A percentile compares a stretch with the other conserved stretches of the same genome.
phyloP scores from a whole-genome alignment of 2,113 vertebrate species.

The Lophochroa leadbeateri region DNA sequence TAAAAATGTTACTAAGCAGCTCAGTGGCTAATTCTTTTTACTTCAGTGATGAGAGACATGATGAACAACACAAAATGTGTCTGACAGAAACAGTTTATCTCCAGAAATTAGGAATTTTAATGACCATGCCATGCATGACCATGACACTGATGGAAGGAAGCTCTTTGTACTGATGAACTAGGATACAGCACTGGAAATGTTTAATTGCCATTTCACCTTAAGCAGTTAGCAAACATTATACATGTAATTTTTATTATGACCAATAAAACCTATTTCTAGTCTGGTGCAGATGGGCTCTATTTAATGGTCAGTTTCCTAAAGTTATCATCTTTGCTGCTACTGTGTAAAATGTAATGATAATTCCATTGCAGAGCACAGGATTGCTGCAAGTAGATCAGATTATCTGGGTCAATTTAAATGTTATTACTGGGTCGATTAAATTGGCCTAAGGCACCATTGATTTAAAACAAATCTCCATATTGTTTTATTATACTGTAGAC shows the following conservation, averaged over 20 bases:
- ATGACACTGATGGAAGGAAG: neutral
- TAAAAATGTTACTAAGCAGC: neutral
- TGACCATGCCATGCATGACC: neutral
- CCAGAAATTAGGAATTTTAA: neutral
- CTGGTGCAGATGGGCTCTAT: neutral
- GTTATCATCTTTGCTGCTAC: neutral
- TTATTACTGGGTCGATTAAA: slow-evolving; percentile 19
- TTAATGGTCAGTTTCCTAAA: slow-evolving; percentile 41
- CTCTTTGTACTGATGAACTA: neutral
- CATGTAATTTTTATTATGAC: slow-evolving; percentile 24
- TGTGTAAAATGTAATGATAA: slow-evolving; percentile 9
- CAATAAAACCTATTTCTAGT: slow-evolving; percentile 29
- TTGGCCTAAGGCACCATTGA: neutral
- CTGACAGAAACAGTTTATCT: neutral
- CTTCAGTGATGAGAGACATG: neutral
- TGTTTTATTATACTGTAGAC: slow-evolving; percentile 1
- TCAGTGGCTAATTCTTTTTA: neutral
- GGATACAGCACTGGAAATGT: neutral
- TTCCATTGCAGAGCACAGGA: neutral
- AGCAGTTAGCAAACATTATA: neutral
- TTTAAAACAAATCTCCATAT: slow-evolving; percentile 23
- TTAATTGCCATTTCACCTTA: neutral
- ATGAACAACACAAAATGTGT: neutral
- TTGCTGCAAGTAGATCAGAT: neutral
- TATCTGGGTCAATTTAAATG: slow-evolving; percentile 20